A percentile compares a stretch with the other conserved stretches of the same genome.
Evolutionary conservation across 2,113 vertebrate genomes (phyloP).

Genomic region (Semicossyphus pulcher): DNA sequence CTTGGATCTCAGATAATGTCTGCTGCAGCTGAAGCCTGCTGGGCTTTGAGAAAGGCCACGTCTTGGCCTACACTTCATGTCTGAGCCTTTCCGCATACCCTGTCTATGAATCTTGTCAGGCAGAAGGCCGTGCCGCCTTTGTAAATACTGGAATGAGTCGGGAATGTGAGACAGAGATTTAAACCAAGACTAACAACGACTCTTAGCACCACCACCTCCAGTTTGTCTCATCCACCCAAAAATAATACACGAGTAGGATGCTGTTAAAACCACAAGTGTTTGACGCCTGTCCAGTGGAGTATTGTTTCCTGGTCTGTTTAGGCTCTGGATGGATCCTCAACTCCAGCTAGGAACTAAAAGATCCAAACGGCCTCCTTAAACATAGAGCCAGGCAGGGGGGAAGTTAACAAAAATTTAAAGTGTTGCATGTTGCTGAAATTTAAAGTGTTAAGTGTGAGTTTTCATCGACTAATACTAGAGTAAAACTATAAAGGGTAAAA

Average conservation of each 20-base stretch:
- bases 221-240: slow-evolving; percentile 42
- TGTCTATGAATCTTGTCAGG: slow-evolving; percentile 58
- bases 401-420: no score
- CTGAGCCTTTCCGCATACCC: slow-evolving; percentile 19
- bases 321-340: slow-evolving; percentile 16
- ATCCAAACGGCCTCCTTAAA: slow-evolving; percentile 16
- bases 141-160: slow-evolving; percentile 60
- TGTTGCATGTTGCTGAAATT: no score
- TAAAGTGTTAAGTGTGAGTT: no score
- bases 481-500: no score
- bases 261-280: slow-evolving; percentile 32
- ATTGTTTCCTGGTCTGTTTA: slow-evolving; percentile 36
- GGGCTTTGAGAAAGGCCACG: slow-evolving; percentile 37
- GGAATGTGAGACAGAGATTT: slow-evolving; percentile 70
- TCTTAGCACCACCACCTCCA: slow-evolving; percentile 6
- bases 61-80: slow-evolving; percentile 26
- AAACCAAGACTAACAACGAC: slow-evolving; percentile 68
- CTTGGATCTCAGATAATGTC: slow-evolving; percentile 18
- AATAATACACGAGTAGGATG: slow-evolving; percentile 45
- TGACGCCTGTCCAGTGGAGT: slow-evolving; percentile 6
- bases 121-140: slow-evolving; percentile 34
- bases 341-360: slow-evolving; percentile 25
- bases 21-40: slow-evolving; percentile 14
- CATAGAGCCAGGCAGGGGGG: background rate
- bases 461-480: no score